Evolutionary conservation across 2,888 invertebrate genomes (phyloP).

Genomic region (Acleris literana): DNA sequence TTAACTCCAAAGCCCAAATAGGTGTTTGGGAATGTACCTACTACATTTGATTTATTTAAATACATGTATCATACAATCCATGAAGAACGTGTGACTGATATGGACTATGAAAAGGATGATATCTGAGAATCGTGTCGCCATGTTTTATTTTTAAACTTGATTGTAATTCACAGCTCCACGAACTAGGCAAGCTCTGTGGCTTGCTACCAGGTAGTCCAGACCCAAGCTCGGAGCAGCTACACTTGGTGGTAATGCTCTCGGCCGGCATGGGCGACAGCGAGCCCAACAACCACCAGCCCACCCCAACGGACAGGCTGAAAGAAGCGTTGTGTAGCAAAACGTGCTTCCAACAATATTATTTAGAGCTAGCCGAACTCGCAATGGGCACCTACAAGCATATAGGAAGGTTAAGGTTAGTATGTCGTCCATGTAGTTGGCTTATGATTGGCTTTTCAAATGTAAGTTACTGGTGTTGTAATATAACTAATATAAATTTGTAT

Average conservation of each 20-base stretch:
- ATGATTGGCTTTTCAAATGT: background rate
- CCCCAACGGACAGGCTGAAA: slow-evolving; percentile 92
- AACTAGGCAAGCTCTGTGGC: slow-evolving; percentile 95
- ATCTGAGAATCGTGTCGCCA: no score
- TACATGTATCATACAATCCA: no score
- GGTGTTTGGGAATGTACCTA: no score
- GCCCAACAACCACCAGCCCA: slow-evolving; percentile 68
- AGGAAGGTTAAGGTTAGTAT: slow-evolving; percentile 83
- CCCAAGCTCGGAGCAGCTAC: slow-evolving; percentile 94
- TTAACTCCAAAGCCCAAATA: no score
- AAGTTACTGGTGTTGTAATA: background rate
- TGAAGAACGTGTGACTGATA: no score
- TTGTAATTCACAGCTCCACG: slow-evolving; percentile 85
- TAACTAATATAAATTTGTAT: no score
- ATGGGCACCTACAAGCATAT: slow-evolving; percentile 99
- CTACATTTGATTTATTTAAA: no score
- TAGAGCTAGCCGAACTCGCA: slow-evolving; percentile 96
- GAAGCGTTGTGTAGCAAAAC: slow-evolving; percentile 95
- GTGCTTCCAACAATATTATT: slow-evolving; percentile 94
- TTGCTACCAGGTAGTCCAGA: slow-evolving; percentile 91
- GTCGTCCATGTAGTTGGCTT: background rate
- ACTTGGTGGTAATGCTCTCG: slow-evolving; percentile 94
- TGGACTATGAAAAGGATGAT: no score
- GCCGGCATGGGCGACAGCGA: slow-evolving; percentile 94
- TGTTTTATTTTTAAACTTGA: no score